These are phyloP conservation scores for Mylabris phalerata DNA, from an alignment of 1,140 invertebrate species.

Conservation along the genomic window DNA sequence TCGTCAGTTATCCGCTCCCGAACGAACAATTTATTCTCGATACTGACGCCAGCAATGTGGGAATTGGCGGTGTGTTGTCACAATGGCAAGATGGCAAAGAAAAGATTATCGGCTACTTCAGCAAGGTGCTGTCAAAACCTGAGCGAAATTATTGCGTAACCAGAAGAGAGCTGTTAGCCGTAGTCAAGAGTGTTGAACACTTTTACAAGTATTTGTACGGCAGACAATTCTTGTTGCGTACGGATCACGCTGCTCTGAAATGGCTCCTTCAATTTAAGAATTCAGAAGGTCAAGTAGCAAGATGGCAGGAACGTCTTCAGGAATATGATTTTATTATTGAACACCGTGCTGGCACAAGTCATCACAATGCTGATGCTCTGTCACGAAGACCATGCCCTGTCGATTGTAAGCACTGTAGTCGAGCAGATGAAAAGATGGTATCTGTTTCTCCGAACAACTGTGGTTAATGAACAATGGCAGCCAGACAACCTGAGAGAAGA, in stretches of 20 bases:
- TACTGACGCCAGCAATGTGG: slow-evolving; percentile 19
- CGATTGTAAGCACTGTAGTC: too few relatives aligned
- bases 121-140: slow-evolving; percentile 28
- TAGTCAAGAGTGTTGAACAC: slow-evolving; percentile 41
- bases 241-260: not conserved
- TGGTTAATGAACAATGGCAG: too few relatives aligned
- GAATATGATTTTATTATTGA: not conserved
- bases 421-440: too few relatives aligned
- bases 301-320: not conserved
- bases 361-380: not conserved
- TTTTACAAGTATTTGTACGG: slow-evolving; percentile 33
- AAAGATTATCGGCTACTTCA: slow-evolving; percentile 24
- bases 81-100: slow-evolving; percentile 22
- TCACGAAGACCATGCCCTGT: not conserved
- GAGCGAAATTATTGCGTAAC: slow-evolving; percentile 42
- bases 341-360: not conserved
- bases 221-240: not conserved
- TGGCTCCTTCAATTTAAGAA: not conserved
- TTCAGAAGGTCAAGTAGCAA: not conserved
- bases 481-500: too few relatives aligned
- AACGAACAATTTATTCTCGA: slow-evolving; percentile 22
- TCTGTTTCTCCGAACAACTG: too few relatives aligned
- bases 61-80: slow-evolving; percentile 24
- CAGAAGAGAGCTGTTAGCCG: slow-evolving; percentile 42
- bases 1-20: slow-evolving; percentile 27